Evolutionary conservation across 92 coral and sea anemone genomes (phyloP), one percentile per base, ranked within the genome.

Genomic region (Parazoanthus darwini): DNA sequence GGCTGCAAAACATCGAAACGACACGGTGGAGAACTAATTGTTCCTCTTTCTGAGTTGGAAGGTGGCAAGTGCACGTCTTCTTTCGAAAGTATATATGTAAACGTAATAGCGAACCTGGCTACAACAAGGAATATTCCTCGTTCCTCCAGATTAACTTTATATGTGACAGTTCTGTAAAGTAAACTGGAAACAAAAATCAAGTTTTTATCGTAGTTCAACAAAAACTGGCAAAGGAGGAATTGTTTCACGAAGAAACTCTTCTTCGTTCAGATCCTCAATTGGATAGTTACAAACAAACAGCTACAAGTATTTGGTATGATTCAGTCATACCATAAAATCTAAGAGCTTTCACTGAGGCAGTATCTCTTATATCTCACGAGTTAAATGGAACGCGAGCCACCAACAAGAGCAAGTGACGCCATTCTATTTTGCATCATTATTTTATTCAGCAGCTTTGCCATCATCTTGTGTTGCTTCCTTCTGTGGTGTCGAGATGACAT

Each of bases 401-500:
- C 26, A 23, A 18, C 26, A 58, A 13, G 22, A 9, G 16, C 70
- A 22, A 63, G n/a, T 63, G 26, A 42, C 26, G 54, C 80, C 26
- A 44, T 76, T 25, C 18, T 76, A 37, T 15, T 76, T 44, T 76
- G 80, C 6, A 39, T 76, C 0, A 4, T 44, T 18, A 18, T 76
- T 1, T 44, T 76, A 8, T 76, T 76, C 48, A 44, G 14, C 11
- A 76, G 23, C 11, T 76, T 39, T 39, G 80, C 80, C 10, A 18
- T 76, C 80, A 18, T 37, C 80, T 20, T 76, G 43, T 76, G 43
- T n/a, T 76, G 80, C 13, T 39, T 76, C 35, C 80, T 76, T 8
- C 14, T 76, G 43, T 76, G 80, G 80, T 76, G 80, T 76, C 80
- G 80, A 76, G 54, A 76, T 76, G 80, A 76, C 11, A 14, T 76